phyloP scores from a whole-genome alignment of 2,113 vertebrate species.

The Hippolais icterina region DNA sequence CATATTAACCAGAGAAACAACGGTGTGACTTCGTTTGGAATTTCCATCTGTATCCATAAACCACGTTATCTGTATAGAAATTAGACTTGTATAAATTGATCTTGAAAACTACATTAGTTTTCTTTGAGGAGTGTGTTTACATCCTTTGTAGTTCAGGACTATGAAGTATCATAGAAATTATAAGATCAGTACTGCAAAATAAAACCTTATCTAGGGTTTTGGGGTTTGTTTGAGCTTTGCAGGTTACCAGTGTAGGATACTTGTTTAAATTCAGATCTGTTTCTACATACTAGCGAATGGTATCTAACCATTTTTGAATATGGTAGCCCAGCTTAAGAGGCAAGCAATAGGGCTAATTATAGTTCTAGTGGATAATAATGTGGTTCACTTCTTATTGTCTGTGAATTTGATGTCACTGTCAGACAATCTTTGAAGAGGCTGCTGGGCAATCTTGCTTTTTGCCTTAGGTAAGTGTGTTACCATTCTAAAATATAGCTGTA shows the following conservation, averaged over 20 bases:
- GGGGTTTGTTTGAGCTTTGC: neutral
- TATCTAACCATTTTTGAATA: neutral
- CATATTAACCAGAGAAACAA: neutral
- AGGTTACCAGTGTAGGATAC: neutral
- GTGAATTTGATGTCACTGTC: neutral
- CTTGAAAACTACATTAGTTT: neutral
- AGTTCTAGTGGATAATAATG: neutral
- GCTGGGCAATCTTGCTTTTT: neutral
- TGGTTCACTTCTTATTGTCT: neutral
- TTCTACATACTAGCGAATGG: neutral
- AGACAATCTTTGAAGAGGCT: neutral
- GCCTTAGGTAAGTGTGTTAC: neutral
- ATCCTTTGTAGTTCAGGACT: neutral
- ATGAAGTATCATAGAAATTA: neutral
- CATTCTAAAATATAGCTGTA: neutral
- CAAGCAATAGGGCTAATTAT: neutral
- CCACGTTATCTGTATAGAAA: neutral
- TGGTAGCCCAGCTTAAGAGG: neutral
- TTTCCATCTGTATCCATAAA: neutral
- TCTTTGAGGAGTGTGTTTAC: neutral
- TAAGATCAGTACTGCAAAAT: neutral
- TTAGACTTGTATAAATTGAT: neutral
- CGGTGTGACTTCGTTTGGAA: neutral
- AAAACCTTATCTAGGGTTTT: neutral
- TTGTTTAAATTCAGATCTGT: neutral